Evolutionary conservation across 2,797 vertebrate species (phyloP), one percentile per base, ranked within the genome.

Genomic region (Squalus acanthias): DNA sequence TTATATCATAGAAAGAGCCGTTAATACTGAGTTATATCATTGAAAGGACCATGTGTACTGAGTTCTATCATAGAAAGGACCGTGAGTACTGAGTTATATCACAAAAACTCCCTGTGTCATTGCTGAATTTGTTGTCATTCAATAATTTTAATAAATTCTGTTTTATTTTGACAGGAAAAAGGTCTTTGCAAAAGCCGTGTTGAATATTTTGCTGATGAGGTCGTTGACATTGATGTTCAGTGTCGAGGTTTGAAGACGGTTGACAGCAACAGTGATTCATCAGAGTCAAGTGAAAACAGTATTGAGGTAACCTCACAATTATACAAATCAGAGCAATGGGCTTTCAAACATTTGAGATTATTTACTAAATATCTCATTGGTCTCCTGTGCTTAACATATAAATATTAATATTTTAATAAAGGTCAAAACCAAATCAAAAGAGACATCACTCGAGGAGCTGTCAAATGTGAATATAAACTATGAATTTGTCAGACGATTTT

Each of bases 151-250:
- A 65, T 69, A 3, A 65, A 8, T 22, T 74, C 9, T 15, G 15
- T 57, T 57, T 57, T 57, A 57, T 17, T 95, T 53, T 95, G 10
- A 72, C 94, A 95, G 94, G 94, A 74, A 2, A 95, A 72, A 74
- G 94, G 94, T 3, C 29, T 74, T 72, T 95, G 94, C 50, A 95
- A 57, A 95, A 95, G 91, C 29, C 63, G 9, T 39, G n/a, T 93
- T 17, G 65, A 93, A 69, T 93, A 67, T 69, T 93, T 67, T 67
- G 91, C 91, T 93, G 63, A 69, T 93, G n/a, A 93, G n/a, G 91
- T 69, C 10, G n/a, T 65, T 8, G 63, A 69, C 15, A 13, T 93
- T 1, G 63, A 93, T 69, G 91, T 93, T 63, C 63, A 93, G 17
- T 93, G 91, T 69, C 33, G 5, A 24, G 91, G 91, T 24, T 22